phyloP scores from a whole-genome alignment of 2,888 invertebrate species.

The Branchellion lobata region DNA sequence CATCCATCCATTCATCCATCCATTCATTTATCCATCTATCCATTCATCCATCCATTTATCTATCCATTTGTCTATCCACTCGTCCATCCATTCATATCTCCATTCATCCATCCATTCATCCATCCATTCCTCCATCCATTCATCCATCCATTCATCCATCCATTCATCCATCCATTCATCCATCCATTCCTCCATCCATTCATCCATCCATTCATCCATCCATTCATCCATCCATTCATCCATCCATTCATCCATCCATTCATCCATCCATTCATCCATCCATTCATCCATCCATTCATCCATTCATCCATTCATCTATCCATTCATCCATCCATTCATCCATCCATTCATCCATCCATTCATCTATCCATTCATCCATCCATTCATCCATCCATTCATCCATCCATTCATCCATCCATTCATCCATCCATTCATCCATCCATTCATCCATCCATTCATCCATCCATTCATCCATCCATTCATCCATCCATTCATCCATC shows the following conservation, averaged over 20 bases:
- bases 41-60: constrained; percentile 14
- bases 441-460: background rate
- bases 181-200: background rate
- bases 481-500: background rate
- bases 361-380: constrained; percentile 7
- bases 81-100: background rate
- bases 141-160: constrained; percentile 4
- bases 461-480: background rate
- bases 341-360: constrained; percentile 23
- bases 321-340: constrained; percentile 14
- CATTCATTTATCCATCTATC: background rate
- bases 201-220: constrained; percentile 5
- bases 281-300: background rate
- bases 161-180: background rate
- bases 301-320: constrained; percentile 18
- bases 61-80: background rate
- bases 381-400: constrained; percentile 17
- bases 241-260: constrained; percentile 4
- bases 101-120: constrained; percentile 12
- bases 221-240: background rate
- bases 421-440: constrained; percentile 5
- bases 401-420: constrained; percentile 12
- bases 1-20: background rate
- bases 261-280: background rate
- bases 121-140: constrained; percentile 9